Evolutionary conservation across 2,888 invertebrate genomes (phyloP).

Genomic region (Aplocera efformata): DNA sequence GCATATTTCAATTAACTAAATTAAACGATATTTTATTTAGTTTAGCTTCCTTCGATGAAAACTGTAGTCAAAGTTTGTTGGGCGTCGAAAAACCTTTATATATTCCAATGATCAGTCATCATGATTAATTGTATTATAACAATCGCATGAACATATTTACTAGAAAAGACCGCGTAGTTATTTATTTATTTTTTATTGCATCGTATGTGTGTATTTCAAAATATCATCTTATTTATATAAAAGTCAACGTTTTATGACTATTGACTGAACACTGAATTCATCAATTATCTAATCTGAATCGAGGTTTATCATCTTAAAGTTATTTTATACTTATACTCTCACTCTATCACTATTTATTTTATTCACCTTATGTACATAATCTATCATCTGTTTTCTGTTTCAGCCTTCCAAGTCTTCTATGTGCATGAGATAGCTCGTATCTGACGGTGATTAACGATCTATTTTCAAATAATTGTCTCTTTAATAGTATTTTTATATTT

Average conservation of each 20-base stretch:
- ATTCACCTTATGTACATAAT: slow-evolving; percentile 62
- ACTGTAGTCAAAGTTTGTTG: no score
- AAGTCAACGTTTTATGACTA: slow-evolving; percentile 18
- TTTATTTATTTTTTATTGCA: not conserved
- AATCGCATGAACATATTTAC: not conserved
- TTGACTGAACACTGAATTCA: slow-evolving; percentile 15
- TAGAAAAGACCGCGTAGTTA: not conserved
- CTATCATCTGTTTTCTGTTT: slow-evolving; percentile 76
- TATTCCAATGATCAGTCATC: no score
- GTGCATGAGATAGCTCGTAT: slow-evolving; percentile 66
- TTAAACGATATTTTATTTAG: no score
- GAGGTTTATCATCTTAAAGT: slow-evolving; percentile 1
- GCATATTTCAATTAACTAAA: no score
- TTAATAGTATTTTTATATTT: slow-evolving; percentile 36
- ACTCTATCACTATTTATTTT: slow-evolving; percentile 14
- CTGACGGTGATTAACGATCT: slow-evolving; percentile 48
- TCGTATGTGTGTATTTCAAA: no score
- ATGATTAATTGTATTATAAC: not conserved
- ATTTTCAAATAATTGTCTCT: slow-evolving; percentile 3
- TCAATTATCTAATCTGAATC: not conserved
- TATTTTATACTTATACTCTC: slow-evolving; percentile 1
- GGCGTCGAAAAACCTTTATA: no score
- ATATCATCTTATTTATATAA: no score
- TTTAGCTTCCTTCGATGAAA: no score
- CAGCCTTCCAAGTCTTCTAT: slow-evolving; percentile 76